phyloP scores from a whole-genome alignment of 2,797 vertebrate genomes.

The Danio tinwini region DNA sequence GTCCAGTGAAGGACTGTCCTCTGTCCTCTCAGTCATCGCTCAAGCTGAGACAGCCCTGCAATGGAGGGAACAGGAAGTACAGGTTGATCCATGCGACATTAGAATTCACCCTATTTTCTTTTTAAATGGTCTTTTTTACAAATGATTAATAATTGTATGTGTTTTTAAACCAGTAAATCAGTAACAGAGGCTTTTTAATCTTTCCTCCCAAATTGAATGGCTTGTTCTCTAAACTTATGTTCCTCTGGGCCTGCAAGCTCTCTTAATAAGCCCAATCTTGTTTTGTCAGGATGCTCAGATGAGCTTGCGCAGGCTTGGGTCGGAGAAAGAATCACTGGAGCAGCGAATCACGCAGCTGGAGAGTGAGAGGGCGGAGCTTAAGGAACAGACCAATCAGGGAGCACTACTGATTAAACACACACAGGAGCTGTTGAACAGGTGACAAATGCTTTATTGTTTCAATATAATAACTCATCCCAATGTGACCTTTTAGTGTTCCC shows the following conservation, averaged over 20 bases:
- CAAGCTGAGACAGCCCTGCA: conserved; percentile 73
- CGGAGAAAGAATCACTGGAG: conserved; percentile 48
- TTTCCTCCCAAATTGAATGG: not conserved
- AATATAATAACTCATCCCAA: not conserved
- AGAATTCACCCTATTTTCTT: not conserved
- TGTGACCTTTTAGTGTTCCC: not conserved
- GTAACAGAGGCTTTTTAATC: not conserved
- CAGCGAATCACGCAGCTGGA: conserved; percentile 35
- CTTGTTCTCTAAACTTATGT: not conserved
- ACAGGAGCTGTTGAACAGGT: conserved; percentile 49
- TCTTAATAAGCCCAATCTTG: not conserved
- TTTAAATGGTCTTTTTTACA: not conserved
- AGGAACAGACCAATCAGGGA: conserved; percentile 43
- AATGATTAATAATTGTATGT: not conserved
- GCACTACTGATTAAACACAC: conserved; percentile 48
- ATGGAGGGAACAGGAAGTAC: conserved; percentile 70
- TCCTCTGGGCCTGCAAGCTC: not conserved
- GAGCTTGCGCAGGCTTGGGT: conserved; percentile 10
- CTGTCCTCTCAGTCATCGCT: conserved; percentile 71
- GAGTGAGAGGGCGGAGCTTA: conserved; percentile 36
- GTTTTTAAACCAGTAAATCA: not conserved
- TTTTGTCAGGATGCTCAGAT: conserved; percentile 42
- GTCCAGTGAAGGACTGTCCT: conserved; percentile 61
- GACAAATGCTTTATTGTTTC: not conserved
- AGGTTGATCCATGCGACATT: conserved; percentile 63